Percentiles rank a stretch among this genome's conserved stretches.
Conservation (phyloP, 2,888 invertebrate genomes). For the Mactromeris polynyma region DNA sequence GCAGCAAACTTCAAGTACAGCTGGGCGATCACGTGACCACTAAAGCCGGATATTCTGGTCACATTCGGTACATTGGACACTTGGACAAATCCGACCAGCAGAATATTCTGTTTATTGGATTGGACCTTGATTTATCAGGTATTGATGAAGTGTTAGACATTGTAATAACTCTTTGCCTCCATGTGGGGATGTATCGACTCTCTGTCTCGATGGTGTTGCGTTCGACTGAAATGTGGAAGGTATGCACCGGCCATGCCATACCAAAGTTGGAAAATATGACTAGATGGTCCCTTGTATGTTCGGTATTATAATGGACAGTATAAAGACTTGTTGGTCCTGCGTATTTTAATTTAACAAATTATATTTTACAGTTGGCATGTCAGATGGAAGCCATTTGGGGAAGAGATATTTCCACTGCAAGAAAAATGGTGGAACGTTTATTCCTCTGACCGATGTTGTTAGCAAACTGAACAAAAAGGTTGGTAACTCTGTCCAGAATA, state of each 20-base stretch:
- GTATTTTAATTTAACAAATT: too few relatives aligned
- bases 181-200: too few relatives aligned
- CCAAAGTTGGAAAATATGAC: too few relatives aligned
- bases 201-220: too few relatives aligned
- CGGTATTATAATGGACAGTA: too few relatives aligned
- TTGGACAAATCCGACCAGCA: slow-evolving; percentile 81
- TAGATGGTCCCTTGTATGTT: too few relatives aligned
- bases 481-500: too few relatives aligned
- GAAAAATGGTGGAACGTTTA: slow-evolving; percentile 82
- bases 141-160: slow-evolving; percentile 16
- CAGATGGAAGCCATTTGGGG: slow-evolving; percentile 83
- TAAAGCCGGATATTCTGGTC: slow-evolving; percentile 81
- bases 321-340: too few relatives aligned
- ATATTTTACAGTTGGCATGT: slow-evolving; percentile 77
- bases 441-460: slow-evolving; percentile 83
- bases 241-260: too few relatives aligned
- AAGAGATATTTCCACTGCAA: slow-evolving; percentile 84
- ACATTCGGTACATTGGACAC: slow-evolving; percentile 85
- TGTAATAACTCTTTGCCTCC: too few relatives aligned
- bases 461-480: slow-evolving; percentile 77
- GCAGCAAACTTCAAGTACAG: slow-evolving; percentile 80
- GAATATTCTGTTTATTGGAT: slow-evolving; percentile 81
- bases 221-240: too few relatives aligned
- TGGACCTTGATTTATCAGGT: slow-evolving; percentile 85
- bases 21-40: slow-evolving; percentile 82